Conservation (phyloP, 2,888 invertebrate genomes). For the Ecliptopera silaceata region DNA sequence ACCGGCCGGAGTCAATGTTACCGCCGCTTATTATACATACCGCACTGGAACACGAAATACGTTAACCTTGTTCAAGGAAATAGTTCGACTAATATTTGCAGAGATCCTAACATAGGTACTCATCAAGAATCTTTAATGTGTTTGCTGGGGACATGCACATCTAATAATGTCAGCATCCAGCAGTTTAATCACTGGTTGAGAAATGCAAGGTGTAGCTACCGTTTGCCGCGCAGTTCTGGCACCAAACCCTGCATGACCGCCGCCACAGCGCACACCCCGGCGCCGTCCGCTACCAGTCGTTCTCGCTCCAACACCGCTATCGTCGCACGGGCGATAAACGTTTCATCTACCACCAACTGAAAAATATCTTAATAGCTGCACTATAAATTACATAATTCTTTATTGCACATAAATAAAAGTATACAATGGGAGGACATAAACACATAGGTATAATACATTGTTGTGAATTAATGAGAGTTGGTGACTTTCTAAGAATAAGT, state of each 20-base stretch:
- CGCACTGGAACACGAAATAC: constrained; percentile 76
- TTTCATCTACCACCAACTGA: constrained; percentile 85
- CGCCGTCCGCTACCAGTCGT: constrained; percentile 91
- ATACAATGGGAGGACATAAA: too few relatives aligned
- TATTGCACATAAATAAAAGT: too few relatives aligned
- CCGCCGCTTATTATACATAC: constrained; percentile 91
- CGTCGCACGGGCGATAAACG: constrained; percentile 87
- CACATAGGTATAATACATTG: too few relatives aligned
- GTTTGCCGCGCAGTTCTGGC: constrained; percentile 89
- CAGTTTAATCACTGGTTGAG: too few relatives aligned
- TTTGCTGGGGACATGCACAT: too few relatives aligned
- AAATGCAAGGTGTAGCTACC: constrained; percentile 68
- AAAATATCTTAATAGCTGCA: constrained; percentile 10
- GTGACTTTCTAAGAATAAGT: too few relatives aligned
- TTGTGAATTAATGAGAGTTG: too few relatives aligned
- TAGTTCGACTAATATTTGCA: too few relatives aligned
- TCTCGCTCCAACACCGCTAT: constrained; percentile 87
- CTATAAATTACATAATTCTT: background rate
- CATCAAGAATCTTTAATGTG: too few relatives aligned
- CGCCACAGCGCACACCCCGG: constrained; percentile 89
- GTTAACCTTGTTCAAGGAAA: too few relatives aligned
- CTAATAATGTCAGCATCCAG: too few relatives aligned
- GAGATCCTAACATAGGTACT: too few relatives aligned
- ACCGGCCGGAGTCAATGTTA: constrained; percentile 90
- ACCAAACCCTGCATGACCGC: constrained; percentile 88